Conservation (phyloP, 2,113 vertebrate genomes). For the Bombycilla garrulus region DNA sequence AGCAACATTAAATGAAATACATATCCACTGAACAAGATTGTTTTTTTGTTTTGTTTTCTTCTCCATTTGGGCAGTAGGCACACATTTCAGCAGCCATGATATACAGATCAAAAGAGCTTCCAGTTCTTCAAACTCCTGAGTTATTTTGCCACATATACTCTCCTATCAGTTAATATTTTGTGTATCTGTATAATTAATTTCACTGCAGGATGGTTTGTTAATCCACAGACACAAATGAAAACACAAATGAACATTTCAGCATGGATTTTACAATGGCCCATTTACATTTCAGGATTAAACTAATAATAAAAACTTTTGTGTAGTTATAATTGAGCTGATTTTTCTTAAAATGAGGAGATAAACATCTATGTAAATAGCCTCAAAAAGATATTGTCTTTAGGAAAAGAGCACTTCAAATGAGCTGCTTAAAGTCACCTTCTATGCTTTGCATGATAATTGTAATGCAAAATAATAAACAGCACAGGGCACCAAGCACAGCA, state of each 20-base stretch:
- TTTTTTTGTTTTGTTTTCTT: not conserved
- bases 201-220: conserved; percentile 30
- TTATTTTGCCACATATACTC: conserved; percentile 22
- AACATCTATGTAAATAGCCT: conserved; percentile 72
- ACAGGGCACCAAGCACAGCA: conserved; percentile 22
- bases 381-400: conserved; percentile 64
- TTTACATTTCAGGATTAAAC: conserved; percentile 73
- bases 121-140: conserved; percentile 6
- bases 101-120: conserved; percentile 42
- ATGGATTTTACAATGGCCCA: conserved; percentile 45
- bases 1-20: conserved; percentile 51
- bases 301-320: conserved; percentile 70
- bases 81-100: not conserved
- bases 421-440: conserved; percentile 74
- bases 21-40: not conserved
- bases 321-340: conserved; percentile 71
- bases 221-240: conserved; percentile 61
- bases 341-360: conserved; percentile 67
- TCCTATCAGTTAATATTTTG: conserved; percentile 49
- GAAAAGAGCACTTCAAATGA: conserved; percentile 66
- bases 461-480: conserved; percentile 71
- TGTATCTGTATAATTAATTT: conserved; percentile 65
- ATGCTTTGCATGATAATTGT: conserved; percentile 71
- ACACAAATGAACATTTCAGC: conserved; percentile 67
- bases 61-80: not conserved